Conservation (phyloP, 2,888 invertebrate species). For the Acrobeloides nanus region DNA sequence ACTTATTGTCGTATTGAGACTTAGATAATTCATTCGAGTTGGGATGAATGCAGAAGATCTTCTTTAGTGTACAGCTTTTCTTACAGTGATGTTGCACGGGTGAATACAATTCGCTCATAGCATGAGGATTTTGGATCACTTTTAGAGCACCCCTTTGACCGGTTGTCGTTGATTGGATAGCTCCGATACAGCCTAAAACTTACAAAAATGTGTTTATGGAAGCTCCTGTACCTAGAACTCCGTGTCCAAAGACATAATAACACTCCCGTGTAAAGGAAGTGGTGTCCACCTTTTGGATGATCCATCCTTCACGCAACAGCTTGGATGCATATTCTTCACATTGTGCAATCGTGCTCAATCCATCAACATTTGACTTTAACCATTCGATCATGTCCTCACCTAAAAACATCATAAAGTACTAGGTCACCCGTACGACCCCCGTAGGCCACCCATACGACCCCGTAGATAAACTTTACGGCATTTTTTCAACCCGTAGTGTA, state of each 20-base stretch:
- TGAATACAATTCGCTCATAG: no score
- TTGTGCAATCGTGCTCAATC: constrained; percentile 10
- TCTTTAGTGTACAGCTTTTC: neutral
- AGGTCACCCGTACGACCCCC: neutral
- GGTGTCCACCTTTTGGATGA: constrained; percentile 10
- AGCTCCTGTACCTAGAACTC: no score
- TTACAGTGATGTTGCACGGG: neutral
- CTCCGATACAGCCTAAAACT: no score
- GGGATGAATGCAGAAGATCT: constrained; percentile 3
- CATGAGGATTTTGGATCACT: no score
- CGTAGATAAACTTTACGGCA: no score
- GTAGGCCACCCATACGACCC: no score
- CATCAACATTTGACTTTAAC: constrained; percentile 15
- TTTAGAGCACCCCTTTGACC: no score
- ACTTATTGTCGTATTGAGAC: no score
- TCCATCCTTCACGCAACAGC: constrained; percentile 15
- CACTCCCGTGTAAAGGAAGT: constrained; percentile 13
- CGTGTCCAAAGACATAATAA: no score
- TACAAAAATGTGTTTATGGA: no score
- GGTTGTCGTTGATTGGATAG: no score
- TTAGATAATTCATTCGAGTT: neutral
- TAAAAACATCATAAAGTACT: neutral
- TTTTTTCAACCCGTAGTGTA: no score
- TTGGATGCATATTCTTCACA: constrained; percentile 19
- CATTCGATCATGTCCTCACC: constrained; percentile 16